phyloP scores from a whole-genome alignment of 2,888 invertebrate genomes.

The Nycteola revayana region DNA sequence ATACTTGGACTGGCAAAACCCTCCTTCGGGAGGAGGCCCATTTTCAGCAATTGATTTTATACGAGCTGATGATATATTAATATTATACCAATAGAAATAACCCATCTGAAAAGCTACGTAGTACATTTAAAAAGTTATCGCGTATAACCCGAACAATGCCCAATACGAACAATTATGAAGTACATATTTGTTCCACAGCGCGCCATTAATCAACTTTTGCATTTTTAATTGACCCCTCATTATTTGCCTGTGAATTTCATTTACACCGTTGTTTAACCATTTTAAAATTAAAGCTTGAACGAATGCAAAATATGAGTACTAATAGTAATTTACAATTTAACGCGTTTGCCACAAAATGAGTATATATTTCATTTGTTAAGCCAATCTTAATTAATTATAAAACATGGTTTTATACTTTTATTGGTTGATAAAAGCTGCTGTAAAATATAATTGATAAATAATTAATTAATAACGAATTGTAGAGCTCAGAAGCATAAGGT shows the following conservation, averaged over 20 bases:
- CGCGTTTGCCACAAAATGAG: constrained; percentile 74
- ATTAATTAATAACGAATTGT: constrained; percentile 21
- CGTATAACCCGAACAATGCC: constrained; percentile 1
- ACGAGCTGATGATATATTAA: too few relatives aligned
- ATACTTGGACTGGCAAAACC: too few relatives aligned
- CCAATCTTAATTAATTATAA: constrained; percentile 76
- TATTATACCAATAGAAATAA: too few relatives aligned
- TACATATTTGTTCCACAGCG: constrained; percentile 69
- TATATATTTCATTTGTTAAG: constrained; percentile 75
- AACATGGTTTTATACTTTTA: too few relatives aligned
- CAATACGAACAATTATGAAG: constrained; percentile 48
- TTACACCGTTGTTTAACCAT: constrained; percentile 65
- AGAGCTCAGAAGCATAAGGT: too few relatives aligned
- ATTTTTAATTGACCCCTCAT: constrained; percentile 79
- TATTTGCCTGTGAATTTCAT: constrained; percentile 75
- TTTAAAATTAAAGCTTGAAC: constrained; percentile 63
- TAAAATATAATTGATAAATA: too few relatives aligned
- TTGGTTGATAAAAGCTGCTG: constrained; percentile 39
- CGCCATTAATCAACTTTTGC: constrained; percentile 80
- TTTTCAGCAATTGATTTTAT: too few relatives aligned
- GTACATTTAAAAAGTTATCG: too few relatives aligned
- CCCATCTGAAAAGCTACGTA: too few relatives aligned
- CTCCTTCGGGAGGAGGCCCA: too few relatives aligned
- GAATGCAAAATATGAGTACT: constrained; percentile 66
- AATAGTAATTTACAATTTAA: constrained; percentile 81